Percentiles rank a stretch among this genome's conserved stretches.
Conservation (phyloP, 35 echinoderm and acorn worm species). For the Strongylocentrotus purpuratus region DNA sequence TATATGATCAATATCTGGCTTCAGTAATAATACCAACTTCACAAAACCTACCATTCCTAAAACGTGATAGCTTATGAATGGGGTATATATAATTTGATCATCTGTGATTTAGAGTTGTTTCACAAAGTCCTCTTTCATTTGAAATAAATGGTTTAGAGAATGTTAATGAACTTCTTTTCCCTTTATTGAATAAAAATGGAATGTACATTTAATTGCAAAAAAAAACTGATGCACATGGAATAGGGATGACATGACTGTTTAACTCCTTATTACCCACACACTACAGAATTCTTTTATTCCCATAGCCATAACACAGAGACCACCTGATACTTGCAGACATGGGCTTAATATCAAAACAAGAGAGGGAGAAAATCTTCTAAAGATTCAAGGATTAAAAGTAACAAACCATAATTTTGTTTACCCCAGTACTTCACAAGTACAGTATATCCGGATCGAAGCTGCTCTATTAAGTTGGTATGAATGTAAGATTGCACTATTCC, state of each 20-base stretch:
- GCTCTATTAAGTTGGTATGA: neutral
- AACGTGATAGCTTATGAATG: neutral
- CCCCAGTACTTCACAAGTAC: neutral
- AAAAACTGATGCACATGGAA: too few species aligned
- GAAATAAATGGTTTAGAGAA: neutral
- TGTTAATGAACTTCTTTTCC: neutral
- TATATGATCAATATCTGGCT: neutral
- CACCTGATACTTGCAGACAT: too few species aligned
- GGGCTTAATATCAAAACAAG: too few species aligned
- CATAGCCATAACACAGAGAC: too few species aligned
- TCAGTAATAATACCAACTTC: neutral
- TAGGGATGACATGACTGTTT: too few species aligned
- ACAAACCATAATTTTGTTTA: too few species aligned
- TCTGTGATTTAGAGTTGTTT: neutral
- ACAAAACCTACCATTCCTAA: neutral
- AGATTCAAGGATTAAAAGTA: too few species aligned
- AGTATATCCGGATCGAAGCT: neutral
- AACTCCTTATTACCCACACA: too few species aligned
- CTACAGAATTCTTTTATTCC: too few species aligned
- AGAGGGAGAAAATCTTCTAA: too few species aligned
- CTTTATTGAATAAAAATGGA: neutral
- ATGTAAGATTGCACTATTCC: neutral
- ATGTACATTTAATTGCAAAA: neutral
- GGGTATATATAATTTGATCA: neutral
- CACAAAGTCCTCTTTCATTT: neutral